Conservation (phyloP, 2,888 invertebrate genomes). For the Dryococelus australis region DNA sequence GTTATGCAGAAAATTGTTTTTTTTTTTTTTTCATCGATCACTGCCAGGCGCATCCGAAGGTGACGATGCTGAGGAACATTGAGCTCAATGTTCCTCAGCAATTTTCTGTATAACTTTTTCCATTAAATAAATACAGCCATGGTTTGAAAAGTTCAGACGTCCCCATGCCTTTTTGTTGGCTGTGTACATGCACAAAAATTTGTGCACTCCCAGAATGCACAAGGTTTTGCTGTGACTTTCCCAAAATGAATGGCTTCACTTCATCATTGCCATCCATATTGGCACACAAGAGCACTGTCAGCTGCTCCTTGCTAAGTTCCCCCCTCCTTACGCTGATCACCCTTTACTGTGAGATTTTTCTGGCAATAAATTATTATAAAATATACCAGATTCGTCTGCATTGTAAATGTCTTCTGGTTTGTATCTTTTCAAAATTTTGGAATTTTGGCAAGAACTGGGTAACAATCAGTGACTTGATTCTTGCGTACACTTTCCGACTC, state of each 20-base stretch:
- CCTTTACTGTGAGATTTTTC: slow-evolving; percentile 13
- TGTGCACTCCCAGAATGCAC: slow-evolving; percentile 25
- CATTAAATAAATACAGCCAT: slow-evolving; percentile 32
- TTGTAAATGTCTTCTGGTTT: slow-evolving; percentile 2
- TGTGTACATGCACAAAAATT: slow-evolving; percentile 30
- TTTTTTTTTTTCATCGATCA: slow-evolving; percentile 34
- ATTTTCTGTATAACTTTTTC: no score
- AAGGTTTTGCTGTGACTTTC: slow-evolving; percentile 35
- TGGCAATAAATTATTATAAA: slow-evolving; percentile 13
- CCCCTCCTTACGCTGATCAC: slow-evolving; percentile 1
- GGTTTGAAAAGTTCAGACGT: slow-evolving; percentile 6
- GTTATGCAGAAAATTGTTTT: slow-evolving; percentile 33
- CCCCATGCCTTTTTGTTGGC: slow-evolving; percentile 33
- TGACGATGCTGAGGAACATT: slow-evolving; percentile 31
- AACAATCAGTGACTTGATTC: not conserved
- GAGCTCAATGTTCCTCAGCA: slow-evolving; percentile 29
- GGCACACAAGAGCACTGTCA: slow-evolving; percentile 13
- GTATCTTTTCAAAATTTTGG: not conserved
- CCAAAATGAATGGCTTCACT: slow-evolving; percentile 33
- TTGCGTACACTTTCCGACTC: not conserved
- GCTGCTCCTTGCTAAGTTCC: not conserved
- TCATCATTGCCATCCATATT: slow-evolving; percentile 34
- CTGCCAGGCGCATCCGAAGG: slow-evolving; percentile 32
- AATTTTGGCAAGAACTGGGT: not conserved
- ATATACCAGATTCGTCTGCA: slow-evolving; percentile 12